Evolutionary conservation across 2,888 invertebrate genomes (phyloP).

Genomic region (Strigamia maritima): DNA sequence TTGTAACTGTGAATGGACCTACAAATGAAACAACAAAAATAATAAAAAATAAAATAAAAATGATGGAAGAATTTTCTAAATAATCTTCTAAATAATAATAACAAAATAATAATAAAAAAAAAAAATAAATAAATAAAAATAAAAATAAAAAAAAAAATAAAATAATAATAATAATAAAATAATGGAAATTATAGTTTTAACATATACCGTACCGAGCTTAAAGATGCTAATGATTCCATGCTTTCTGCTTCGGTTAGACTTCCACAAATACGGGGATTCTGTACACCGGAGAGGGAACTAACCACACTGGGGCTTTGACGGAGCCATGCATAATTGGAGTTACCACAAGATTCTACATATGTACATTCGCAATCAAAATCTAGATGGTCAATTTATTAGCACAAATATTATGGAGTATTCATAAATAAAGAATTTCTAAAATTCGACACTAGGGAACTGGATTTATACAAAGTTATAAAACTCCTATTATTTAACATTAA

Average conservation of each 20-base stretch:
- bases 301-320: constrained; percentile 44
- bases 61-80: too few relatives aligned
- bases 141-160: background rate
- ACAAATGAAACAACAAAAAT: constrained; percentile 52
- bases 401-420: background rate
- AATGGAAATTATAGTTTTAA: background rate
- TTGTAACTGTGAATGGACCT: constrained; percentile 62
- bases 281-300: constrained; percentile 39
- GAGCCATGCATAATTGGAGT: constrained; percentile 44
- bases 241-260: constrained; percentile 87
- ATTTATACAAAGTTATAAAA: too few relatives aligned
- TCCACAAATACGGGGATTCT: constrained; percentile 42
- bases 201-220: constrained; percentile 43
- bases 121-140: constrained; percentile 48
- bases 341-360: constrained; percentile 21
- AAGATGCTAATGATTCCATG: constrained; percentile 60
- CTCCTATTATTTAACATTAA: too few relatives aligned
- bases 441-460: background rate
- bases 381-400: background rate
- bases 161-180: constrained; percentile 48
- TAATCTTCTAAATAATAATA: background rate
- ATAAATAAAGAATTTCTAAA: background rate
- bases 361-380: background rate
- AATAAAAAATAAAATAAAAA: too few relatives aligned
- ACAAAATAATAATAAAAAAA: background rate